phyloP scores from a whole-genome alignment of 2,888 invertebrate genomes.

The Caenorhabditis becei region DNA sequence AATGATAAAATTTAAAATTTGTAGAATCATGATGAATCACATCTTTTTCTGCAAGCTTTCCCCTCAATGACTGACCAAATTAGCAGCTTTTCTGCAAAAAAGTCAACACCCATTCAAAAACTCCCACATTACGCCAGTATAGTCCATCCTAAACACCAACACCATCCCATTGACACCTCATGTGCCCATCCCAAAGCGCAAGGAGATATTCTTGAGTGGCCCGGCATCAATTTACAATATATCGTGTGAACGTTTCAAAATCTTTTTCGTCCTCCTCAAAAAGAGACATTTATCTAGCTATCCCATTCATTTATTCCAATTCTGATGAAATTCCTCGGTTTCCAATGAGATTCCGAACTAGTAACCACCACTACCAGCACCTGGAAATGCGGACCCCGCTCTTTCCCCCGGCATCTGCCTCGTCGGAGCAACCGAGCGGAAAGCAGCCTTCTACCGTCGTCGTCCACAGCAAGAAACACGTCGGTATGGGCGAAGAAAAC shows the following conservation, averaged over 20 bases:
- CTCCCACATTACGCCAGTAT: constrained; percentile 21
- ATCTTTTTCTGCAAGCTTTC: too few species aligned
- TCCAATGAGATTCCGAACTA: constrained; percentile 36
- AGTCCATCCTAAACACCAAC: background rate
- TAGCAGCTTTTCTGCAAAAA: background rate
- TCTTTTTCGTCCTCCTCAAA: constrained; percentile 27
- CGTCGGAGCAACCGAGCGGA: constrained; percentile 46
- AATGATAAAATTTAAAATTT: too few species aligned
- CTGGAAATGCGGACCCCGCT: constrained; percentile 41
- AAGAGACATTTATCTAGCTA: background rate
- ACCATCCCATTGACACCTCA: constrained; percentile 24
- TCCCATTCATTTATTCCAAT: background rate
- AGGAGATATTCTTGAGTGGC: constrained; percentile 44
- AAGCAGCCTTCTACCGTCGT: constrained; percentile 45
- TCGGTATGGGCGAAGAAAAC: constrained; percentile 26
- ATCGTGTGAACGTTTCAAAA: constrained; percentile 66
- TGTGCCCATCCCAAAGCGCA: constrained; percentile 15
- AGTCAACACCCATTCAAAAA: too few species aligned
- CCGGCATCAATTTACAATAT: constrained; percentile 64
- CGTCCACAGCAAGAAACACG: constrained; percentile 49
- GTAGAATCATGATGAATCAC: too few species aligned
- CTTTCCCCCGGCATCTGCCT: constrained; percentile 4
- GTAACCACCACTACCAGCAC: constrained; percentile 39
- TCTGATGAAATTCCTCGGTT: background rate
- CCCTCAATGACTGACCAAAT: background rate